phyloP scores from a whole-genome alignment of 2,888 invertebrate genomes.

The Chrysolina haemoptera region DNA sequence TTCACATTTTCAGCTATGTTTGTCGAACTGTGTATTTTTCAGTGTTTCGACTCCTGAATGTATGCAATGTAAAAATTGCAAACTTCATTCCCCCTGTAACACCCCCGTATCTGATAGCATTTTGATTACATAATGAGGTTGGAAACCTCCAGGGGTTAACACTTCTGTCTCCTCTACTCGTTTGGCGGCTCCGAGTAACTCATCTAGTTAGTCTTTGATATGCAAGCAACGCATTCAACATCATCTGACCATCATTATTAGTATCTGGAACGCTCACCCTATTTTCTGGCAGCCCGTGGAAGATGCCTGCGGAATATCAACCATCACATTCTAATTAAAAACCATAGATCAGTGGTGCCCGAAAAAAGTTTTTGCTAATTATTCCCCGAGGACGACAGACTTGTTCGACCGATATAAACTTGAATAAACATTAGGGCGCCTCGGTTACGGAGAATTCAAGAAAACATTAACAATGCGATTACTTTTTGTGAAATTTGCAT shows the following conservation, averaged over 20 bases:
- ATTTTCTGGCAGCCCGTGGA: constrained; percentile 28
- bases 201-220: constrained; percentile 50
- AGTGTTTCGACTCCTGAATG: no score
- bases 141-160: constrained; percentile 42
- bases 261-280: constrained; percentile 41
- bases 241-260: constrained; percentile 49
- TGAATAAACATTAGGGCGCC: constrained; percentile 10
- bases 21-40: no score
- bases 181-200: constrained; percentile 46
- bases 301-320: constrained; percentile 41
- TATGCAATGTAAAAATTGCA: no score
- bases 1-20: no score
- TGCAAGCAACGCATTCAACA: constrained; percentile 45
- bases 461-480: constrained; percentile 12
- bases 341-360: constrained; percentile 31
- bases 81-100: neutral
- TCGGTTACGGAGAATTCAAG: constrained; percentile 6
- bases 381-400: constrained; percentile 23
- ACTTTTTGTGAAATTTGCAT: neutral
- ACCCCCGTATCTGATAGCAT: constrained; percentile 3
- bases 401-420: constrained; percentile 6
- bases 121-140: constrained; percentile 37
- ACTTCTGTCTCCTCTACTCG: constrained; percentile 42
- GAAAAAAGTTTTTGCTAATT: constrained; percentile 26
- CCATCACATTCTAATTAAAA: constrained; percentile 43